Evolutionary conservation across 2,113 vertebrate genomes (phyloP).

Genomic region (Urocitellus parryii): DNA sequence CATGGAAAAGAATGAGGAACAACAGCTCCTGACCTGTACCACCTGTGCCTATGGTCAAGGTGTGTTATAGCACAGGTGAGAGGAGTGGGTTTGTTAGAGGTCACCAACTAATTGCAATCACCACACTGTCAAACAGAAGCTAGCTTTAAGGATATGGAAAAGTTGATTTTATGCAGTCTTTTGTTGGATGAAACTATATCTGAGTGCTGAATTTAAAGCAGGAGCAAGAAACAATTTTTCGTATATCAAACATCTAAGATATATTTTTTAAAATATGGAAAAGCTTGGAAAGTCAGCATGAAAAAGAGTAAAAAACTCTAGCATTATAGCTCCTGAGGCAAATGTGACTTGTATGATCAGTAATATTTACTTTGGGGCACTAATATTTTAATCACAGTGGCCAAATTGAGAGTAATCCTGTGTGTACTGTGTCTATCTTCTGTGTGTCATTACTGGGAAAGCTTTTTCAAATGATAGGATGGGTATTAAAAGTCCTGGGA

Average conservation of each 20-base stretch:
- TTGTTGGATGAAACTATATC: conserved; percentile 22
- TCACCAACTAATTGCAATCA: not conserved
- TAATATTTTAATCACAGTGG: conserved; percentile 29
- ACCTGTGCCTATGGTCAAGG: not conserved
- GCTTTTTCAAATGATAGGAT: not conserved
- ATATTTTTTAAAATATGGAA: not conserved
- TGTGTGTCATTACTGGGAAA: not conserved
- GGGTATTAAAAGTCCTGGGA: not conserved
- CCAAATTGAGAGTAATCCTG: not conserved
- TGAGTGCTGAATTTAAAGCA: conserved; percentile 14
- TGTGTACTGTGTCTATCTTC: not conserved
- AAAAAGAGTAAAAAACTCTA: not conserved
- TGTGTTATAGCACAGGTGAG: not conserved
- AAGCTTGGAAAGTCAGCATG: conserved; percentile 12
- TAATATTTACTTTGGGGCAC: not conserved
- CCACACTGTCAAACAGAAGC: not conserved
- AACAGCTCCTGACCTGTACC: not conserved
- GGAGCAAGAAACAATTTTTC: not conserved
- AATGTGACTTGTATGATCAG: not conserved
- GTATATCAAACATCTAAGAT: not conserved
- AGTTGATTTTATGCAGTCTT: conserved; percentile 3
- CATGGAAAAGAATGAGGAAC: not conserved
- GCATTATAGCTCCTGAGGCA: not conserved
- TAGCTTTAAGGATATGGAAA: conserved; percentile 22
- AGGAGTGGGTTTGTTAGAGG: not conserved